Evolutionary conservation across 37 sponge, comb jelly and placozoan genomes (phyloP).

Genomic region (Crambe crambe): DNA sequence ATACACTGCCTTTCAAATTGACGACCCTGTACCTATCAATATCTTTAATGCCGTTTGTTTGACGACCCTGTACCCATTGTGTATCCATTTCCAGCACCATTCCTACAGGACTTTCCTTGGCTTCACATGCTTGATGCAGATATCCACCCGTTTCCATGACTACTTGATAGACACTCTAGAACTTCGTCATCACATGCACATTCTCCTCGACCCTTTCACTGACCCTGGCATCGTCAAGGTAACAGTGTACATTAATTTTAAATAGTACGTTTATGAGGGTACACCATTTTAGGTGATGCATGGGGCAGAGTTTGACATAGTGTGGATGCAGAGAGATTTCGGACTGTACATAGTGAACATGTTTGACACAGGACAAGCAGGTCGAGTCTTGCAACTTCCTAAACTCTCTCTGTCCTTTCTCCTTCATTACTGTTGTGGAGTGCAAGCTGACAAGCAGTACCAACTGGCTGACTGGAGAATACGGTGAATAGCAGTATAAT

Average conservation of each 20-base stretch:
- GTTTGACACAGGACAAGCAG: constrained; percentile 94
- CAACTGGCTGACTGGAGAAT: constrained; percentile 98
- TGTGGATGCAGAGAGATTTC: constrained; percentile 95
- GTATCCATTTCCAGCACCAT: constrained; percentile 86
- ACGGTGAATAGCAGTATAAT: too few species aligned
- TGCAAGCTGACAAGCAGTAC: constrained; percentile 91
- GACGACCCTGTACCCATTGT: constrained; percentile 11
- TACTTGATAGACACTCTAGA: constrained; percentile 89
- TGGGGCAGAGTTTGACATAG: constrained; percentile 88
- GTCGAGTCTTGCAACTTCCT: constrained; percentile 74
- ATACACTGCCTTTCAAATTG: not conserved
- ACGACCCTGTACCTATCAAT: not conserved
- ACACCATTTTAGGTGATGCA: constrained; percentile 80
- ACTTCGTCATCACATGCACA: constrained; percentile 74
- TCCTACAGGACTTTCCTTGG: constrained; percentile 89
- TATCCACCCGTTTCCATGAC: constrained; percentile 88
- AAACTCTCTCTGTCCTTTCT: constrained; percentile 87
- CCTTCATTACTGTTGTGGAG: constrained; percentile 84
- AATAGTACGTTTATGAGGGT: not conserved
- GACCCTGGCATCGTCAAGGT: constrained; percentile 95
- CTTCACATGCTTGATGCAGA: constrained; percentile 93
- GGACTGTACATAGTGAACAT: constrained; percentile 94
- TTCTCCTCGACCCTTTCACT: constrained; percentile 86
- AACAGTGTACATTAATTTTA: not conserved
- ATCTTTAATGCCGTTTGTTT: not conserved